phyloP scores from a whole-genome alignment of 2,113 vertebrate genomes.

The Sceloporus tristichus region DNA sequence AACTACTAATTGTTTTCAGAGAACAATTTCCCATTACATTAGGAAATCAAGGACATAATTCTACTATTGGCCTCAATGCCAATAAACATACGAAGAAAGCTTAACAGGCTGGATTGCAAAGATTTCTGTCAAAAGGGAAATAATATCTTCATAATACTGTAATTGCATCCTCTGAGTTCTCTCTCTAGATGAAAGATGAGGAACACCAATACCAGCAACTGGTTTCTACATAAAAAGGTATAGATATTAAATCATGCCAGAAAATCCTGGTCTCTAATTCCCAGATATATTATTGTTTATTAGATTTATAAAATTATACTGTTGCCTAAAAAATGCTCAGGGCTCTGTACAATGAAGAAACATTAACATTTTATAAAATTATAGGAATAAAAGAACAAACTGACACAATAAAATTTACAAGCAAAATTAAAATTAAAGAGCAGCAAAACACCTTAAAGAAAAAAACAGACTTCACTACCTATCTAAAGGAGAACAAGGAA shows the following conservation, averaged over 20 bases:
- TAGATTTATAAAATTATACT: no score
- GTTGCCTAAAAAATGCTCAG: no score
- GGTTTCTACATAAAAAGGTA: background rate
- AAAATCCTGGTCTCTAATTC: background rate
- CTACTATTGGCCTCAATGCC: background rate
- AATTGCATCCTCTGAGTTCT: background rate
- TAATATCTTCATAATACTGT: background rate
- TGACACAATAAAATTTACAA: no score
- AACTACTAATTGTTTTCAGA: background rate
- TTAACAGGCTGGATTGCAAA: background rate
- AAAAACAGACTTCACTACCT: no score
- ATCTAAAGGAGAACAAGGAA: no score
- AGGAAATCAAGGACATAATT: background rate
- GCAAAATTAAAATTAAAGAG: no score
- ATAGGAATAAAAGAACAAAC: no score
- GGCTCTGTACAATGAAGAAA: no score
- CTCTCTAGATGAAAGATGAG: background rate
- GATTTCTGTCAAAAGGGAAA: background rate
- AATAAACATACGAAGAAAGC: background rate
- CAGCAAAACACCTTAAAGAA: no score
- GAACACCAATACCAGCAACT: background rate
- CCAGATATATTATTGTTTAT: background rate
- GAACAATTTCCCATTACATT: constrained; percentile 4
- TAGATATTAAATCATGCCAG: no score
- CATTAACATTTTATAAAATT: no score